A percentile compares a stretch with the other conserved stretches of the same genome.
Conservation (phyloP, 35 echinoderm and acorn worm species). For the Strongylocentrotus purpuratus region DNA sequence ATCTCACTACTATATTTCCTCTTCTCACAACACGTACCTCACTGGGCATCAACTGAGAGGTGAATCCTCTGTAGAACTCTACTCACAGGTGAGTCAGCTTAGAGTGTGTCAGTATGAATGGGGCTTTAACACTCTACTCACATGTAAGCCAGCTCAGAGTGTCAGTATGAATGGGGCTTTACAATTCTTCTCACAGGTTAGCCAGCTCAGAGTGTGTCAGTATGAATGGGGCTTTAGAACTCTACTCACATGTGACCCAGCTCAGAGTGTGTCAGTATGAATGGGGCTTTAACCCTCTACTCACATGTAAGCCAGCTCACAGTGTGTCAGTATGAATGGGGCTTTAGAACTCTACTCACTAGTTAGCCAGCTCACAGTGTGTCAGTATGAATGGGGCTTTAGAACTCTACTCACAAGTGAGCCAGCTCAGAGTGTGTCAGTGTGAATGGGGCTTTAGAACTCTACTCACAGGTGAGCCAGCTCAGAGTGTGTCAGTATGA, state of each 20-base stretch:
- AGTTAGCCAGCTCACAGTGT: neutral
- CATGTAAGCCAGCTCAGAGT: neutral
- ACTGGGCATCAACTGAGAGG: constrained; percentile 94
- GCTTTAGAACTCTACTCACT: neutral
- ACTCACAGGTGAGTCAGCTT: constrained; percentile 77
- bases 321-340: neutral
- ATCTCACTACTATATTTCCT: constrained; percentile 86
- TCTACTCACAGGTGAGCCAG: too few species aligned
- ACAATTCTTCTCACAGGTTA: neutral
- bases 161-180: neutral
- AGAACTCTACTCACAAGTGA: neutral
- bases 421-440: neutral
- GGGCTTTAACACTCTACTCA: neutral
- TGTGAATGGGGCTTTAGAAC: too few species aligned
- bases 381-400: neutral
- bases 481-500: too few species aligned
- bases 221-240: neutral
- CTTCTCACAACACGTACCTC: constrained; percentile 96
- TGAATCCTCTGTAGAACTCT: constrained; percentile 95
- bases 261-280: neutral
- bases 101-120: neutral
- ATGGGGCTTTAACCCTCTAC: neutral
- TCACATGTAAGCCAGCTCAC: neutral
- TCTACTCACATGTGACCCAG: neutral
- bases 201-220: neutral